phyloP scores from a whole-genome alignment of 2,888 invertebrate species.

The Drosophila siamana region DNA sequence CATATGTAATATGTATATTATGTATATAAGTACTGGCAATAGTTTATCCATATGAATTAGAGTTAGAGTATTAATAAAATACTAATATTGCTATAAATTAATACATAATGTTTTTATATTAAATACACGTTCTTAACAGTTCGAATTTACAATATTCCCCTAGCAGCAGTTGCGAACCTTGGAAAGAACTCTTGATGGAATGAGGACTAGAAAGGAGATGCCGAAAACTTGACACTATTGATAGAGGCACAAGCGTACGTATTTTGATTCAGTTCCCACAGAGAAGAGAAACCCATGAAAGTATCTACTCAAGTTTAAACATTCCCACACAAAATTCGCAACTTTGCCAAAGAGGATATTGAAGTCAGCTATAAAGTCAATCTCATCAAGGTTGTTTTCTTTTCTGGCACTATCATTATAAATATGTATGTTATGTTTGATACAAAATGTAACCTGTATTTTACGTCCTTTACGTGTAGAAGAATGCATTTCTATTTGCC shows the following conservation, averaged over 20 bases:
- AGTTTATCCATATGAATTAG: constrained; percentile 23
- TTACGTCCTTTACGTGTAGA: constrained; percentile 9
- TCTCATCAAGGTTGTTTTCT: constrained; percentile 14
- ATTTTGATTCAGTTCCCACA: constrained; percentile 22
- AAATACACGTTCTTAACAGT: constrained; percentile 24
- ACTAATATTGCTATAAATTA: constrained; percentile 57
- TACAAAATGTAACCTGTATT: constrained; percentile 42
- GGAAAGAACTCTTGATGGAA: constrained; percentile 7
- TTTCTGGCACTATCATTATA: constrained; percentile 61
- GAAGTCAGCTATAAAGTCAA: constrained; percentile 24
- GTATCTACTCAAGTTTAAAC: neutral
- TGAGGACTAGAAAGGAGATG: constrained; percentile 42
- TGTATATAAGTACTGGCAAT: constrained; percentile 16
- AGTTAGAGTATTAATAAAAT: constrained; percentile 44
- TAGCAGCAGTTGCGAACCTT: constrained; percentile 12
- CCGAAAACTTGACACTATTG: constrained; percentile 16
- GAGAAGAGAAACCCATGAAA: neutral
- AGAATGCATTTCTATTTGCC: constrained; percentile 17
- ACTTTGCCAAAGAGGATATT: constrained; percentile 10
- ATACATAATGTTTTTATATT: constrained; percentile 38
- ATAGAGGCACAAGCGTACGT: constrained; percentile 46
- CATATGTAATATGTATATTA: constrained; percentile 30
- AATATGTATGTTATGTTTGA: constrained; percentile 11
- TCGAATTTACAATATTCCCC: constrained; percentile 8
- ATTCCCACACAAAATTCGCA: constrained; percentile 12